phyloP scores from a whole-genome alignment of 2,113 vertebrate genomes.

The Sinosuthora webbiana region DNA sequence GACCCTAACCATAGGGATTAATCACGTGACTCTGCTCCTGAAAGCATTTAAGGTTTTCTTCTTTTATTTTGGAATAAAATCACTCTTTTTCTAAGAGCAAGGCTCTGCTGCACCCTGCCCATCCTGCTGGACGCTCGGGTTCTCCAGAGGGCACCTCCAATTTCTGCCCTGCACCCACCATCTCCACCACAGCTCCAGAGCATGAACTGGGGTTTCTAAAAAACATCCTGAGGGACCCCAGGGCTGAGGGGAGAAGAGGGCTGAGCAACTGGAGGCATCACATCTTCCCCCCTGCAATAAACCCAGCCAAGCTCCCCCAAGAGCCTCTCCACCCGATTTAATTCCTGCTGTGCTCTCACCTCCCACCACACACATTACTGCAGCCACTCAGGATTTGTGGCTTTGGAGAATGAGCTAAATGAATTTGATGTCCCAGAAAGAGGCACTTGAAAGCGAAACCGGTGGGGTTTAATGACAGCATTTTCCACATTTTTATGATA shows the following conservation, averaged over 20 bases:
- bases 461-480: conserved; percentile 49
- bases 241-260: not conserved
- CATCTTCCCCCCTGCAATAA: not conserved
- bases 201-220: not conserved
- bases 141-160: not conserved
- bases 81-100: not conserved
- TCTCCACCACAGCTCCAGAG: not conserved
- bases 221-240: not conserved
- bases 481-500: conserved; percentile 53
- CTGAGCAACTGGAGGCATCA: not conserved
- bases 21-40: not conserved
- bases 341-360: conserved; percentile 3
- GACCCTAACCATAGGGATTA: not conserved
- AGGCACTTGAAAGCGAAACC: conserved; percentile 54
- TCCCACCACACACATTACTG: conserved; percentile 59
- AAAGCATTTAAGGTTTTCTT: not conserved
- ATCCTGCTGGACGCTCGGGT: not conserved
- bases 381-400: conserved; percentile 44
- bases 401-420: conserved; percentile 58
- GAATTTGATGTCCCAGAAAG: conserved; percentile 66
- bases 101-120: not conserved
- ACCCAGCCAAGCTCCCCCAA: not conserved
- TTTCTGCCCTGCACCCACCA: not conserved
- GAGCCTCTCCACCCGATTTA: not conserved
- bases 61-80: not conserved